Evolutionary conservation across 64 coral and sea anemone genomes (phyloP), one percentile per base, ranked within the genome.

Genomic region (Platygyra sinensis): DNA sequence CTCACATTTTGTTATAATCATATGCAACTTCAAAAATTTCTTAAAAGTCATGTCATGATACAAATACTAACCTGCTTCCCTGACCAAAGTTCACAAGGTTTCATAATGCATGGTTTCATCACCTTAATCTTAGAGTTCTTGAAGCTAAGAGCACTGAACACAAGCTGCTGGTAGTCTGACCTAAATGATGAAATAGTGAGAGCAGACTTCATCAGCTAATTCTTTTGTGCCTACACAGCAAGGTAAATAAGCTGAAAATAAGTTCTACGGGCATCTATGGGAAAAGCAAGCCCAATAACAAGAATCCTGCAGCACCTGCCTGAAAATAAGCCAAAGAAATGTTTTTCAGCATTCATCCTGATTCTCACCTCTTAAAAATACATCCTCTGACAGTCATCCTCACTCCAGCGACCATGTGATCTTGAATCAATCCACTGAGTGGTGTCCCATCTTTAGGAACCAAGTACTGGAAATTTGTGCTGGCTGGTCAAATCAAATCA

Each of bases 361-460:
- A 46, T 6, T n/a, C 7, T 5, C 25, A 98, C 96, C 86, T 95
- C 83, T 95, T 91, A 63, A 98, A 98, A 83, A 98, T 93, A 27
- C 96, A 83, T 50, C 91, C 93, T 50, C 96, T 80, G 25, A 93
- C 80, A 42, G 94, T 95, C 94, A 98, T 93, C 50, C 60, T 90
- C 38, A 98, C 96, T 75, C 96, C 96, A 36, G 96, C 95, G 2
- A 98, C 96, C 72, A 98, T 98, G 27, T 98, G 96, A 86, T 98
- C 96, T 59, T 98, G 96, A 81, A 98, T 98, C 15, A 98, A 39
- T 60, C 96, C 96, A 42, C 94, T 87, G 2, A 98, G 87, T 24
- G 96, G 96, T 13, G 88, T 98, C 32, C 96, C 96, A 89, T 98
- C 96, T 89, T 98, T 98, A 18, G 96, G 96, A 28, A 98, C 90